Evolutionary conservation across 1,140 invertebrate species (phyloP), one percentile per base, ranked within the genome.

Genomic region (Meloidogyne floridensis): DNA sequence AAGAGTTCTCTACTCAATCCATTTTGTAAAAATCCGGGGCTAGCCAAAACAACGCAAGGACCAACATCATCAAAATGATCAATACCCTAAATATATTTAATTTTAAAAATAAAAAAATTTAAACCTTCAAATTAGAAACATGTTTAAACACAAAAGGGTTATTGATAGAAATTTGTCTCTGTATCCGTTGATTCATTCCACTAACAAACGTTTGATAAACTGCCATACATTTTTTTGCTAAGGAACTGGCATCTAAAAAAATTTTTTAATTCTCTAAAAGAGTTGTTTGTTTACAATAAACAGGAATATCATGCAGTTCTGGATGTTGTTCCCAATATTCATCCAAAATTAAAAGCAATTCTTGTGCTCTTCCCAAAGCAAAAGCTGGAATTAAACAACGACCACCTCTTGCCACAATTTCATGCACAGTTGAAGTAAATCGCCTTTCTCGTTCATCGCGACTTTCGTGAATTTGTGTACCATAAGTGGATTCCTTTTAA

Each of bases 61-160:
- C 97, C 98, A 84, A 98, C 95, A 90, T 99, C 97, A 88, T 99
- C 97, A 91, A 99, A 99, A 90, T 99, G 96, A 91, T 99, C 97
- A 88, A 98, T 98, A 43, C 96, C 96, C 93, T 95, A 90, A 1
- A 91, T 43, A 82, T 20, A 47, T 15, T 51, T 13, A 72, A 47
- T n/a, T 7, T 69, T 20, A 8, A 65, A 76, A 13, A 65, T 56
- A 18, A 18, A 15, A 77, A 20, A 65, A 76, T 20, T 87, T 88
- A 88, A 90, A 95, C 94, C 93, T 99, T 98, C 0, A 99, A 91
- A 91, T 99, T 98, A 7, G 95, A 97, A 84, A 99, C 98, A 89
- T 99, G 97, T 87, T 97, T 95, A 91, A 99, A 99, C 2, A 98
- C 95, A 91, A 99, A 99, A 0, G 98, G 98, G 92, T 99, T 99